These are phyloP conservation scores for Mungos mungo DNA, from an alignment of 2,113 vertebrate species.

Conservation along the genomic window DNA sequence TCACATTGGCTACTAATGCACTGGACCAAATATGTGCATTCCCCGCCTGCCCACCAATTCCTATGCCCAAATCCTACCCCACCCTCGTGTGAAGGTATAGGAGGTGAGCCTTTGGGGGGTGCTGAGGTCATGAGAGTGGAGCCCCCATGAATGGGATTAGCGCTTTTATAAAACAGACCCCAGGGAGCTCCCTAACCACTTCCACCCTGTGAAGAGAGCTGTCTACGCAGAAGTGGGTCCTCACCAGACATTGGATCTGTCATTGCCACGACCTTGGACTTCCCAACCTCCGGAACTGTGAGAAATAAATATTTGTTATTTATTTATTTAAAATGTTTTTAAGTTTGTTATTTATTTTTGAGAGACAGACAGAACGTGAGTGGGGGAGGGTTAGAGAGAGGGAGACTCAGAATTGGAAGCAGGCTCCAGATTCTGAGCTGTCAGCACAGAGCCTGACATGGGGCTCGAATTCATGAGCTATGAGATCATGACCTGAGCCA, in stretches of 20 bases:
- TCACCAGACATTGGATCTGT: neutral
- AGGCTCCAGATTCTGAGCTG: too few species aligned
- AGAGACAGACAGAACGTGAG: too few species aligned
- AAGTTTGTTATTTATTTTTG: too few species aligned
- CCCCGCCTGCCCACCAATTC: neutral
- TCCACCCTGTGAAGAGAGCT: neutral
- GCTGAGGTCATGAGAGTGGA: neutral
- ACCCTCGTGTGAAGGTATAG: neutral
- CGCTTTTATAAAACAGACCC: neutral
- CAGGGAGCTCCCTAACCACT: neutral
- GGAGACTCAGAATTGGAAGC: too few species aligned
- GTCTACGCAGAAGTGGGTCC: neutral
- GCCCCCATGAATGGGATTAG: neutral
- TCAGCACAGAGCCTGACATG: too few species aligned
- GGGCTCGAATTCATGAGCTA: too few species aligned
- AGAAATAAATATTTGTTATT: neutral
- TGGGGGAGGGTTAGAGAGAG: too few species aligned
- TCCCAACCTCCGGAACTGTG: neutral
- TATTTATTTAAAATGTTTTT: too few species aligned
- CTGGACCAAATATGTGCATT: neutral
- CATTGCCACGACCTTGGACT: neutral
- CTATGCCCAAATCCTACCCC: neutral
- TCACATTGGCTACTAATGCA: neutral
- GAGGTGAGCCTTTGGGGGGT: neutral
- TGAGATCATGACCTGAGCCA: too few species aligned